These are phyloP conservation scores for Doris montereyensis DNA, from an alignment of 2,888 invertebrate species.

Conservation along the genomic window DNA sequence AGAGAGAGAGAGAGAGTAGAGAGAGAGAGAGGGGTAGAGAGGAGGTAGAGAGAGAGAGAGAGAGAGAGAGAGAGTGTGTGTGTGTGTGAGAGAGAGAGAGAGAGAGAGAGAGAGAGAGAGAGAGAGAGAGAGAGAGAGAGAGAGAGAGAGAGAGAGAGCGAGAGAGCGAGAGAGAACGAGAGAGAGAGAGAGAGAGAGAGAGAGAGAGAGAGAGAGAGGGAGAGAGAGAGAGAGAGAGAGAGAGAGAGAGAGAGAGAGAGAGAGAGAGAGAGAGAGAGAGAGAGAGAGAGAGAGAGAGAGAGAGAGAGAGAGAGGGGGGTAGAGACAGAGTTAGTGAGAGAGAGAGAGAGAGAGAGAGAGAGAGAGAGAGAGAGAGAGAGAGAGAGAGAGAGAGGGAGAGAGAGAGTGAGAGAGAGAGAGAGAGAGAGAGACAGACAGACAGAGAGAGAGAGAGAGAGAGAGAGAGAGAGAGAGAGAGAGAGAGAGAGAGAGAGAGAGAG, in stretches of 20 bases:
- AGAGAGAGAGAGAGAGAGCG: too few species aligned
- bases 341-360: constrained; percentile 12
- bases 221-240: not conserved
- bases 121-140: not conserved
- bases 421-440: too few species aligned
- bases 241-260: constrained; percentile 23
- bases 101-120: not conserved
- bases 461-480: too few species aligned
- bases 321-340: not conserved
- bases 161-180: too few species aligned
- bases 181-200: not conserved
- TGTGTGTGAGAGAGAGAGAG: constrained; percentile 5
- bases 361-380: constrained; percentile 2
- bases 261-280: not conserved
- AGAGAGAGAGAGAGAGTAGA: too few species aligned
- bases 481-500: too few species aligned
- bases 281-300: constrained; percentile 5
- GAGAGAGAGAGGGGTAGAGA: too few species aligned
- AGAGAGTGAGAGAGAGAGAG: too few species aligned
- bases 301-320: not conserved
- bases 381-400: not conserved
- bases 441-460: too few species aligned
- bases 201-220: not conserved
- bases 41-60: too few species aligned
- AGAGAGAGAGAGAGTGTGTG: not conserved